These are phyloP conservation scores for Thalpophila matura DNA, from an alignment of 2,888 invertebrate species.

Conservation along the genomic window DNA sequence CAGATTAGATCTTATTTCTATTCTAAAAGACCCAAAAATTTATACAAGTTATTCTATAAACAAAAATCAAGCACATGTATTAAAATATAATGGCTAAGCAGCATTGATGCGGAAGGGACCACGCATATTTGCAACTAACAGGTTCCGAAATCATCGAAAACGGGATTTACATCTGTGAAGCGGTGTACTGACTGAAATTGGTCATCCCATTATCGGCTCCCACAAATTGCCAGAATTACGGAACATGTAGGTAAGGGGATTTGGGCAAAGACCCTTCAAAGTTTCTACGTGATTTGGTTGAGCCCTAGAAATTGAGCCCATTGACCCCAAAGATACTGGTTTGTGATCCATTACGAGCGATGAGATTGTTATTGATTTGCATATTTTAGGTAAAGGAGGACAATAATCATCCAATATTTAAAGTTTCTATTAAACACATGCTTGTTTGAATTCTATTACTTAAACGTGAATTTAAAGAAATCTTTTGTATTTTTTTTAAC, in stretches of 20 bases:
- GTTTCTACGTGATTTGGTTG: slow-evolving; percentile 40
- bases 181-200: slow-evolving; percentile 42
- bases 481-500: too few species aligned
- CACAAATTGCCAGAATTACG: slow-evolving; percentile 52
- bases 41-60: too few species aligned
- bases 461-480: too few species aligned
- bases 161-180: slow-evolving; percentile 44
- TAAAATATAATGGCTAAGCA: not conserved
- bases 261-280: slow-evolving; percentile 40
- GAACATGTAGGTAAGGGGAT: slow-evolving; percentile 50
- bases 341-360: slow-evolving; percentile 4
- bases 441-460: too few species aligned
- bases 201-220: slow-evolving; percentile 47
- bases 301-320: slow-evolving; percentile 24
- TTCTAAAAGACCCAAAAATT: too few species aligned
- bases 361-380: not conserved
- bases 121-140: slow-evolving; percentile 13
- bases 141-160: slow-evolving; percentile 42
- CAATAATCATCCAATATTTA: too few species aligned
- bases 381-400: not conserved
- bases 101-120: slow-evolving; percentile 8
- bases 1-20: too few species aligned
- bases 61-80: not conserved
- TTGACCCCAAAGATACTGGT: slow-evolving; percentile 9
- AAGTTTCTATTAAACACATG: too few species aligned